These are phyloP conservation scores for Atractosteus spatula DNA, from an alignment of 2,113 vertebrate genomes.

Conservation along the genomic window DNA sequence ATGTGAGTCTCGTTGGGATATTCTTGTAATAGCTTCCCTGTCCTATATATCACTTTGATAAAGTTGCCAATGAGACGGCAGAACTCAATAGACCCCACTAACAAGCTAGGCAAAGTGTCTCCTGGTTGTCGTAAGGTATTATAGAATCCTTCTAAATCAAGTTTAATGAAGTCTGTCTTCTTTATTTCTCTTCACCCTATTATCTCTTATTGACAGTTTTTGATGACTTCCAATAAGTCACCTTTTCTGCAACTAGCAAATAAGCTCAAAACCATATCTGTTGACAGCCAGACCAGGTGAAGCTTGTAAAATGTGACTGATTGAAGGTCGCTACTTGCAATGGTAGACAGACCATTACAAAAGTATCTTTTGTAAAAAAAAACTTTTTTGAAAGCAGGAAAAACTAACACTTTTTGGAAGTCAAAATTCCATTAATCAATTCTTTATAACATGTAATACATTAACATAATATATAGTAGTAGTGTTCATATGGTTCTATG, in stretches of 20 bases:
- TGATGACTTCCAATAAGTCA: conserved; percentile 59
- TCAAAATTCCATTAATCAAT: too few species aligned
- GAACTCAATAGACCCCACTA: conserved; percentile 35
- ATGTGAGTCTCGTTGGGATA: conserved; percentile 19
- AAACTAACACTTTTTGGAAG: too few species aligned
- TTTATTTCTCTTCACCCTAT: conserved; percentile 55
- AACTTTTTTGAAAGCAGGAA: too few species aligned
- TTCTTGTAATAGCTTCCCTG: conserved; percentile 20
- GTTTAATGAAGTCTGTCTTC: conserved; percentile 61
- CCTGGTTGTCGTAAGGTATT: conserved; percentile 24
- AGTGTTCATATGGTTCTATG: too few species aligned
- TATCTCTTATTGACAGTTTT: conserved; percentile 67
- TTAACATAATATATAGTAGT: too few species aligned
- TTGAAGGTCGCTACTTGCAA: conserved; percentile 47
- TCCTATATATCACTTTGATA: conserved; percentile 37
- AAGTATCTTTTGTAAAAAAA: background rate
- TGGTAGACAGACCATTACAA: conserved; percentile 12
- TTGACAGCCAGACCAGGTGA: conserved; percentile 47
- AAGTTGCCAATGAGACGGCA: conserved; percentile 32
- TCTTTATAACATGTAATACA: too few species aligned
- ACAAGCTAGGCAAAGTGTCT: conserved; percentile 22
- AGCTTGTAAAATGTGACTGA: conserved; percentile 56
- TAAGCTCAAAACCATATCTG: conserved; percentile 55
- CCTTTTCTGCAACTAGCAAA: conserved; percentile 59
- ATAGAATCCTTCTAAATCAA: conserved; percentile 41